Percentiles rank a stretch among this genome's conserved stretches.
phyloP scores from a whole-genome alignment of 1,140 invertebrate genomes.

The Drosophila nannoptera region DNA sequence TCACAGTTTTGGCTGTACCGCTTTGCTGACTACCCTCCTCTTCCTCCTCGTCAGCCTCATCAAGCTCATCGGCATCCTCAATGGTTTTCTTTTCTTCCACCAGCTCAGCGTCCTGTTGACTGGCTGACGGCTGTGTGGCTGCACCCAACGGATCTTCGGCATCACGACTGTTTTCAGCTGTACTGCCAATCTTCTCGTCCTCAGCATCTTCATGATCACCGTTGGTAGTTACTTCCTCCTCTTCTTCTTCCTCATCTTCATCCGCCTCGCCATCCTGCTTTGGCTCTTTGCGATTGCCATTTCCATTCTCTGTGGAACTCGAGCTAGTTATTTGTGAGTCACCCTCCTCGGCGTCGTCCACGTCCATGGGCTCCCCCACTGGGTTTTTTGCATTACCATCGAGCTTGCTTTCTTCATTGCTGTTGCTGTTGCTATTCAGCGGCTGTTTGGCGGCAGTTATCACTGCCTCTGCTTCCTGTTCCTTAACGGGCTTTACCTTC shows the following conservation, averaged over 20 bases:
- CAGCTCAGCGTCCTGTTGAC: constrained; percentile 23
- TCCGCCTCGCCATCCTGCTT: constrained; percentile 39
- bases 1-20: constrained; percentile 44
- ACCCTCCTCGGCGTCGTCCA: constrained; percentile 52
- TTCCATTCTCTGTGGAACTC: constrained; percentile 56
- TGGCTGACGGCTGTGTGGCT: constrained; percentile 20
- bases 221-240: constrained; percentile 68
- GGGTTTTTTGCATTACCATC: constrained; percentile 10
- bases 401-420: constrained; percentile 24
- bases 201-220: constrained; percentile 61
- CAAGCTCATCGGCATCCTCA: constrained; percentile 36
- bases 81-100: constrained; percentile 33
- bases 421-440: constrained; percentile 23
- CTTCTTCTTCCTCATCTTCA: constrained; percentile 50
- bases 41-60: constrained; percentile 48
- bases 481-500: constrained; percentile 13
- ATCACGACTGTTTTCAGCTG: constrained; percentile 68
- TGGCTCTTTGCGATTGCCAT: constrained; percentile 44
- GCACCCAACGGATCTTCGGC: constrained; percentile 66
- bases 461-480: constrained; percentile 19
- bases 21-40: constrained; percentile 55
- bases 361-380: constrained; percentile 38
- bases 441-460: constrained; percentile 14
- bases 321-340: constrained; percentile 71
- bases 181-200: constrained; percentile 69